These are phyloP conservation scores for Campoplex nolae DNA, from an alignment of 2,888 invertebrate genomes.

Conservation along the genomic window DNA sequence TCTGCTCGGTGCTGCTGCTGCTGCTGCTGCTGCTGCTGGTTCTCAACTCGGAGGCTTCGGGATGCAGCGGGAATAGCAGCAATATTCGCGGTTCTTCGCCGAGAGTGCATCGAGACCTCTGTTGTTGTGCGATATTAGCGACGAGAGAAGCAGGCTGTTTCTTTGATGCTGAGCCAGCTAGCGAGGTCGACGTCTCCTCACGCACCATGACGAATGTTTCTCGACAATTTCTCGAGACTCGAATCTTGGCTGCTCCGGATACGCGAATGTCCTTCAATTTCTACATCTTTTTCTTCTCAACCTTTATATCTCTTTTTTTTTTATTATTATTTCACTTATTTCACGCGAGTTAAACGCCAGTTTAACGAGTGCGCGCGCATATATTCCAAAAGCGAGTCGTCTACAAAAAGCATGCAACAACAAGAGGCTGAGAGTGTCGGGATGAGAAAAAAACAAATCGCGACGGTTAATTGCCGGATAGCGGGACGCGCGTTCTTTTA, in stretches of 20 bases:
- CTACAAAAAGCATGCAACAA: background rate
- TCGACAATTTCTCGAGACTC: constrained; percentile 70
- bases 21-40: too few relatives aligned
- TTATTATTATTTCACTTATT: too few relatives aligned
- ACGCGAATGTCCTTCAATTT: background rate
- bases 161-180: background rate
- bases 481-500: background rate
- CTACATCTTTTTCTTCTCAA: background rate
- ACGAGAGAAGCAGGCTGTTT: background rate
- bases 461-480: background rate
- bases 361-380: too few relatives aligned
- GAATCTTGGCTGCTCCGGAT: constrained; percentile 30
- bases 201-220: constrained; percentile 80
- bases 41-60: too few relatives aligned
- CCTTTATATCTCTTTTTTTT: background rate
- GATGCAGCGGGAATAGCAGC: too few relatives aligned
- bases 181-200: constrained; percentile 80
- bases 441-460: background rate
- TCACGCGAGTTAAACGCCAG: too few relatives aligned
- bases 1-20: too few relatives aligned
- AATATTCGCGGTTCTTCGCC: too few relatives aligned
- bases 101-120: too few relatives aligned
- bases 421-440: background rate
- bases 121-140: background rate
- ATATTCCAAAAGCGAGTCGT: too few relatives aligned